phyloP scores from a whole-genome alignment of 2,113 vertebrate genomes.

The Galbula dea region DNA sequence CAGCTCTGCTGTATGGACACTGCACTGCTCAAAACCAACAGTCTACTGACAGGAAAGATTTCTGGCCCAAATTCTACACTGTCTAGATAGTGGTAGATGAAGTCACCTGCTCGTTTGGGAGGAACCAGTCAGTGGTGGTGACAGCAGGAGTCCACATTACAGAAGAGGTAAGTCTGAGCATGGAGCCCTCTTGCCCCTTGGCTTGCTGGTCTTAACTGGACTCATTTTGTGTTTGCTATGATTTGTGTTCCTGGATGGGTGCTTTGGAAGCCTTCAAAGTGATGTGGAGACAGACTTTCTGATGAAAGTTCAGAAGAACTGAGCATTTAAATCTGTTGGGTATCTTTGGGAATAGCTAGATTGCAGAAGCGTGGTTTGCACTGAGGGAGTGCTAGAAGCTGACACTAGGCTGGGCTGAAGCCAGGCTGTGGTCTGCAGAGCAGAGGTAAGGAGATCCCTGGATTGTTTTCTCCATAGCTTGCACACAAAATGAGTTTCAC shows the following conservation, averaged over 20 bases:
- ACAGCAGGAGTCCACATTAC: rapidly evolving
- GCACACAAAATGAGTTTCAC: background rate
- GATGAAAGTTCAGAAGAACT: background rate
- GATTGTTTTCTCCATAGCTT: background rate
- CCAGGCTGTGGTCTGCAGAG: background rate
- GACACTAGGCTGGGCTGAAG: background rate
- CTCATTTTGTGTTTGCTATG: background rate
- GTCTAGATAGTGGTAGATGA: background rate
- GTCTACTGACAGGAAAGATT: background rate
- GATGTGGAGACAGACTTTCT: background rate
- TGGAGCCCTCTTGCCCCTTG: background rate
- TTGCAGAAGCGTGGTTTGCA: background rate
- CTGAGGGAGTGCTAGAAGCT: background rate
- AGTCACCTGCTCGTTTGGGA: background rate
- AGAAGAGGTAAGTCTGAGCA: background rate
- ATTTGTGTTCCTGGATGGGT: background rate
- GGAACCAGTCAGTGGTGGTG: background rate
- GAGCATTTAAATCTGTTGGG: background rate
- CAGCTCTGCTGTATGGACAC: background rate
- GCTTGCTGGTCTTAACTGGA: background rate
- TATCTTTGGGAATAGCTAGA: background rate
- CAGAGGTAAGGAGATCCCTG: background rate
- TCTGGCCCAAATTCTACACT: background rate
- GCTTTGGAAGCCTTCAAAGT: background rate
- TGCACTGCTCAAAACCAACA: rapidly evolving